Evolutionary conservation across 2,888 invertebrate species (phyloP).

Genomic region (Ptycholaimellus sp.): DNA sequence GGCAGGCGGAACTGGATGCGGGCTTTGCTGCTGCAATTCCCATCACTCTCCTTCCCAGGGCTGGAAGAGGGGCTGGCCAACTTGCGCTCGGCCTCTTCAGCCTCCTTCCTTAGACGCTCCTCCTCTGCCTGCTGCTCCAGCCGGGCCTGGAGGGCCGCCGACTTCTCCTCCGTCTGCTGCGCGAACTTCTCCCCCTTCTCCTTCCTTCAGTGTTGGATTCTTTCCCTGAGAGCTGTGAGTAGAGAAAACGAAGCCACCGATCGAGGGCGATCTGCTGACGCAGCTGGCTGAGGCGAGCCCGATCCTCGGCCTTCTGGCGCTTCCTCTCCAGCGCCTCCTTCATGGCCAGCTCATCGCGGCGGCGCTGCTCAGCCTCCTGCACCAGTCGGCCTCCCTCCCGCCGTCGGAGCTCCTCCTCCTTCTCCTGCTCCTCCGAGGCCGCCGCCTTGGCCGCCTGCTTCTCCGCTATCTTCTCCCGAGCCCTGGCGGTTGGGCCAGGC

Average conservation of each 20-base stretch:
- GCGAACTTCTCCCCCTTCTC: background rate
- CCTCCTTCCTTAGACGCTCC: background rate
- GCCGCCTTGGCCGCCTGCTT: too few relatives aligned
- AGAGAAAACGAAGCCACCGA: too few relatives aligned
- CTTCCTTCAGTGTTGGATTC: background rate
- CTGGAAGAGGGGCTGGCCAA: too few relatives aligned
- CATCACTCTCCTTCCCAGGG: too few relatives aligned
- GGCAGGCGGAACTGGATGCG: slow-evolving; percentile 64
- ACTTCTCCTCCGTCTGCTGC: background rate
- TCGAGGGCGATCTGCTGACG: slow-evolving; percentile 6
- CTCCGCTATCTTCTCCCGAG: too few relatives aligned
- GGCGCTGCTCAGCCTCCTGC: background rate
- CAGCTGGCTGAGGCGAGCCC: slow-evolving; percentile 1
- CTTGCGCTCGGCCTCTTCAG: too few relatives aligned
- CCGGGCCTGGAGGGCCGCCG: background rate
- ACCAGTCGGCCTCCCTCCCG: slow-evolving; percentile 3
- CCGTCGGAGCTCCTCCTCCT: slow-evolving; percentile 1
- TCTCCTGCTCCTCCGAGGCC: too few relatives aligned
- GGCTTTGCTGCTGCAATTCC: slow-evolving; percentile 29
- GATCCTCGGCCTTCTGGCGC: background rate
- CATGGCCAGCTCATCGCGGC: slow-evolving; percentile 1
- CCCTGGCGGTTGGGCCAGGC: too few relatives aligned
- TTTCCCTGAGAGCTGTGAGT: background rate
- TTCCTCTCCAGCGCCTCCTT: background rate
- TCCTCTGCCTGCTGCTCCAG: background rate